Conservation (phyloP, 2,888 invertebrate genomes). For the Isotomurus palustris region DNA sequence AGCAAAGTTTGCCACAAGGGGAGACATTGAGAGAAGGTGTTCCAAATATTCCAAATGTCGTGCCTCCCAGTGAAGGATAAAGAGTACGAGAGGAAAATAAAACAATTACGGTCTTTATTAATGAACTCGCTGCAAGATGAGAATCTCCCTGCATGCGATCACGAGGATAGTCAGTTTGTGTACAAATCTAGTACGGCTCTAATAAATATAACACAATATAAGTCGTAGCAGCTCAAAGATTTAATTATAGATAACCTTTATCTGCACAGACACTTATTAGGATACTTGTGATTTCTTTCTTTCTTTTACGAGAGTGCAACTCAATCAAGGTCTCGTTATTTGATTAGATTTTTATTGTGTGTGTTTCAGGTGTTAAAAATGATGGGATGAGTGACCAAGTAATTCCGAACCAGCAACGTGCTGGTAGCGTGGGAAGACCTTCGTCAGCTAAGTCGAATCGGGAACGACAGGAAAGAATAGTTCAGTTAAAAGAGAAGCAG, state of each 20-base stretch:
- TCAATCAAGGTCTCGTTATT: too few relatives aligned
- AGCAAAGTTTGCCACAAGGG: too few relatives aligned
- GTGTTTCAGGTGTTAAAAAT: conserved; percentile 42
- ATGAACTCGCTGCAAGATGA: conserved; percentile 37
- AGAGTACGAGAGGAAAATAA: conserved; percentile 31
- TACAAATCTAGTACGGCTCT: too few relatives aligned
- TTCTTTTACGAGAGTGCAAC: too few relatives aligned
- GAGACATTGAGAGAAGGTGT: not conserved
- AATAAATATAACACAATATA: too few relatives aligned
- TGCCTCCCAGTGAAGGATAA: not conserved
- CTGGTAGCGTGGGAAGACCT: conserved; percentile 20
- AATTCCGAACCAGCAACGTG: conserved; percentile 1
- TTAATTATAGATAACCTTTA: too few relatives aligned
- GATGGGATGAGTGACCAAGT: conserved; percentile 37
- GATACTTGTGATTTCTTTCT: too few relatives aligned
- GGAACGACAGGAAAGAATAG: conserved; percentile 50
- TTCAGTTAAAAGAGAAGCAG: conserved; percentile 69
- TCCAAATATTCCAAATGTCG: not conserved
- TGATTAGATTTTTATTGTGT: conserved; percentile 5
- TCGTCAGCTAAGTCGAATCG: conserved; percentile 42
- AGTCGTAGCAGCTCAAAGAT: too few relatives aligned
- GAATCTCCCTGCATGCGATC: conserved; percentile 24
- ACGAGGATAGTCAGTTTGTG: not conserved
- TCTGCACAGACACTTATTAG: too few relatives aligned
- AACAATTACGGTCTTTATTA: conserved; percentile 35